These are phyloP conservation scores for Oeneis ivallda DNA, from an alignment of 2,888 invertebrate species.

Conservation along the genomic window DNA sequence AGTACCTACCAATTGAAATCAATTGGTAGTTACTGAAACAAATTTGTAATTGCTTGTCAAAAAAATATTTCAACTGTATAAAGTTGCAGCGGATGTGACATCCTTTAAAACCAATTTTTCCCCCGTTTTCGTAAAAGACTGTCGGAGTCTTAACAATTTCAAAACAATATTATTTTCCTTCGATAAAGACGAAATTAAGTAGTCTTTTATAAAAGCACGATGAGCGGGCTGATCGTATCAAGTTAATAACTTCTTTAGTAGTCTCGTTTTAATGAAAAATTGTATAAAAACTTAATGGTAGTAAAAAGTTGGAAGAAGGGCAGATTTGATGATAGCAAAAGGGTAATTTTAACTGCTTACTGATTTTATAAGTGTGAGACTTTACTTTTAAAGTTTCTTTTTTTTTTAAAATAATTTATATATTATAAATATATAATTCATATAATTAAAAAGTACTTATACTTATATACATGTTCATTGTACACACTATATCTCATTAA, in stretches of 20 bases:
- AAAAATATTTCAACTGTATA: background rate
- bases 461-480: too few species aligned
- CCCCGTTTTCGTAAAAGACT: background rate
- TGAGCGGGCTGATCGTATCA: constrained; percentile 59
- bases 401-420: too few species aligned
- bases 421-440: too few species aligned
- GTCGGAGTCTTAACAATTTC: constrained; percentile 3
- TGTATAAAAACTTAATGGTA: constrained; percentile 49
- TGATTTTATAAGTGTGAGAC: background rate
- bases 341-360: constrained; percentile 2
- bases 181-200: constrained; percentile 32
- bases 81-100: background rate
- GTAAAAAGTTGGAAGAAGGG: constrained; percentile 37
- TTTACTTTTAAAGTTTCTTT: too few species aligned
- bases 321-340: constrained; percentile 15
- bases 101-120: background rate
- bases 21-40: too few species aligned
- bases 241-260: constrained; percentile 72
- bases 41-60: background rate
- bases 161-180: constrained; percentile 21
- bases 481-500: too few species aligned
- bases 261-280: constrained; percentile 51
- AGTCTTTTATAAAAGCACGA: constrained; percentile 58
- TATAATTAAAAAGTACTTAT: too few species aligned
- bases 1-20: too few species aligned